Base-by-base conservation (phyloP, 1,140 invertebrate genomes). In the Halotydeus destructor region DNA sequence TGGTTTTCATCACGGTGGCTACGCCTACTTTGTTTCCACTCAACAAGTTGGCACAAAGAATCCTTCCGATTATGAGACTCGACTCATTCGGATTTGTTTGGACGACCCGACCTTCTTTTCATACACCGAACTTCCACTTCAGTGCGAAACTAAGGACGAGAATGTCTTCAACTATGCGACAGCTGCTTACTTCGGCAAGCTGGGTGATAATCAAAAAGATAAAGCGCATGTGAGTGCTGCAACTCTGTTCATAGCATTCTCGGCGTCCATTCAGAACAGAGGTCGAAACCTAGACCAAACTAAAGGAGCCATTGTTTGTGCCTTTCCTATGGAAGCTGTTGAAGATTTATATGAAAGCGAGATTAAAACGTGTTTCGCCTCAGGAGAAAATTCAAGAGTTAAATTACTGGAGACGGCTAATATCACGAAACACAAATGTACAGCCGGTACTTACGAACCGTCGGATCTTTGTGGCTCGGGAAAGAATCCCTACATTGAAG, bases 121-220 rank as follows among this genome's bases (percentile, higher is more conserved):
- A 1, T 57, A 57, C 45, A 50, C 52, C 0, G 55, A 57, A 30
- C 37, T 57, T 1, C 38, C 52, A 6, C 27, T 57, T 5, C 25
- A 19, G 2, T 57, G 55, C 30, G 33, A 44, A 1, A 44, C 39
- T n/a, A 43, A 42, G 11, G 18, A 51, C 3, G 43, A 49, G 8
- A 11, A 46, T 32, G 34, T 28, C 12, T 55, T 43, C 43, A 51
- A 50, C 39, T 28, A 52, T 14, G 53, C 53, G 1, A 47, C 38
- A 8, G 37, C 51, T 12, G 53, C 52, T 12, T 38, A 46, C 39
- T 24, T 55, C 2, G 44, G 48, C 11, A 11, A 23, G 1, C 41
- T 38, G 0, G 46, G 45, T 2, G 11, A 2, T 1, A 36, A 35
- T n/a, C 16, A 34, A 2, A 26, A 44, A 8, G 11, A 36, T 6